phyloP scores from a whole-genome alignment of 2,113 vertebrate species.

The Dicentrarchus labrax region DNA sequence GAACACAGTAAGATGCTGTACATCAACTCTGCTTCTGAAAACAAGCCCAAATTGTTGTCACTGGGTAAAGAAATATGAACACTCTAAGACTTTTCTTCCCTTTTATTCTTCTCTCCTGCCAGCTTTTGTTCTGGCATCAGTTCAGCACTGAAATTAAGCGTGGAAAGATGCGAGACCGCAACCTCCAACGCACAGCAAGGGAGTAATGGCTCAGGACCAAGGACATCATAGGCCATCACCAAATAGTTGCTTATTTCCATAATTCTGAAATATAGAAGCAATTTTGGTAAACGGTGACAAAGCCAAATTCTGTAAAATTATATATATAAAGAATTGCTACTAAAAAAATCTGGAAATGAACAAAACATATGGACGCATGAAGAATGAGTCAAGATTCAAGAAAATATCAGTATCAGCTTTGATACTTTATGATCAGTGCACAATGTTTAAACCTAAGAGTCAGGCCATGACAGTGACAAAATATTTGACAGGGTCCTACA shows the following conservation, averaged over 20 bases:
- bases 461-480: not conserved
- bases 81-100: not conserved
- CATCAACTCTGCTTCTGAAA: not conserved
- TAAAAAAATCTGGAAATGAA: not conserved
- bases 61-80: slow-evolving; percentile 28
- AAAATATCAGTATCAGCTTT: not conserved
- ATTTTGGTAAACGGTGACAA: not conserved
- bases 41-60: slow-evolving; percentile 18
- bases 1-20: not conserved
- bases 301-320: not conserved
- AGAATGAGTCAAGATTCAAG: not conserved
- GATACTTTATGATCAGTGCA: not conserved
- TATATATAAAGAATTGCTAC: not conserved
- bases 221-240: slow-evolving; percentile 9
- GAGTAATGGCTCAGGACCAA: slow-evolving; percentile 56
- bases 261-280: slow-evolving; percentile 15
- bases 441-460: not conserved
- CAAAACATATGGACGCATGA: not conserved
- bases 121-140: slow-evolving; percentile 46
- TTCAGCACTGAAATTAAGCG: slow-evolving; percentile 51
- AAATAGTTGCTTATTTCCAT: slow-evolving; percentile 23
- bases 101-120: slow-evolving; percentile 32
- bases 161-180: slow-evolving; percentile 32
- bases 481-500: not conserved
- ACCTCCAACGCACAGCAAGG: slow-evolving; percentile 10